These are phyloP conservation scores for Arge pagana DNA, from an alignment of 2,888 invertebrate genomes.

Conservation along the genomic window DNA sequence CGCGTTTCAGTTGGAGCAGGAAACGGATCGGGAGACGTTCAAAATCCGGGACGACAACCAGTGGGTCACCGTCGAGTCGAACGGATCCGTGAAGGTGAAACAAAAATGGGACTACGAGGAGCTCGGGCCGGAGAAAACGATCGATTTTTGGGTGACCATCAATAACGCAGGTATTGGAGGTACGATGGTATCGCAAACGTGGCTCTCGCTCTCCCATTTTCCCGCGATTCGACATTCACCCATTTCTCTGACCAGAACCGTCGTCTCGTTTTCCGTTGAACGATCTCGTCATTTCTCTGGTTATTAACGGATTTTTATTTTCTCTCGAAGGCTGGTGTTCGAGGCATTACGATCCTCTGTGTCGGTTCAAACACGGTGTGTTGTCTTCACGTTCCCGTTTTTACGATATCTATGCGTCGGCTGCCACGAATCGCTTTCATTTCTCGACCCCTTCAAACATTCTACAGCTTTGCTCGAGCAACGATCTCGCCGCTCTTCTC, in stretches of 20 bases:
- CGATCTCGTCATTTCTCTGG: too few relatives aligned
- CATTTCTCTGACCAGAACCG: not conserved
- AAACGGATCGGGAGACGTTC: constrained; percentile 89
- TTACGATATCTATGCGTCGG: too few relatives aligned
- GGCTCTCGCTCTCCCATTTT: not conserved
- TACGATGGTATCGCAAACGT: constrained; percentile 46
- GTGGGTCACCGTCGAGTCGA: constrained; percentile 91
- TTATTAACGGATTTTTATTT: not conserved
- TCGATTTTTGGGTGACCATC: constrained; percentile 95
- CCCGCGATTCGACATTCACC: not conserved
- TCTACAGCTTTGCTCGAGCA: too few relatives aligned
- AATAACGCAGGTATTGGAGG: constrained; percentile 88
- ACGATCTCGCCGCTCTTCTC: too few relatives aligned
- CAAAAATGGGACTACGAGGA: constrained; percentile 98
- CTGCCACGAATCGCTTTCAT: too few relatives aligned
- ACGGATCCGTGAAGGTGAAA: constrained; percentile 90
- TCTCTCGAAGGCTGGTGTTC: constrained; percentile 5
- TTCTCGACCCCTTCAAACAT: too few relatives aligned
- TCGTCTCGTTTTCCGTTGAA: not conserved
- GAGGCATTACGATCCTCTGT: constrained; percentile 12
- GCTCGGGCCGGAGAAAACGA: constrained; percentile 90
- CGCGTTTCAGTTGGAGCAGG: constrained; percentile 89
- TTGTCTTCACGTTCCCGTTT: too few relatives aligned
- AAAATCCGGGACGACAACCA: constrained; percentile 92
- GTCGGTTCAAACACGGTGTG: constrained; percentile 10